A percentile compares a stretch with the other conserved stretches of the same genome.
These are phyloP conservation scores for Seriola dumerili DNA, from an alignment of 2,113 vertebrate genomes.

Conservation along the genomic window DNA sequence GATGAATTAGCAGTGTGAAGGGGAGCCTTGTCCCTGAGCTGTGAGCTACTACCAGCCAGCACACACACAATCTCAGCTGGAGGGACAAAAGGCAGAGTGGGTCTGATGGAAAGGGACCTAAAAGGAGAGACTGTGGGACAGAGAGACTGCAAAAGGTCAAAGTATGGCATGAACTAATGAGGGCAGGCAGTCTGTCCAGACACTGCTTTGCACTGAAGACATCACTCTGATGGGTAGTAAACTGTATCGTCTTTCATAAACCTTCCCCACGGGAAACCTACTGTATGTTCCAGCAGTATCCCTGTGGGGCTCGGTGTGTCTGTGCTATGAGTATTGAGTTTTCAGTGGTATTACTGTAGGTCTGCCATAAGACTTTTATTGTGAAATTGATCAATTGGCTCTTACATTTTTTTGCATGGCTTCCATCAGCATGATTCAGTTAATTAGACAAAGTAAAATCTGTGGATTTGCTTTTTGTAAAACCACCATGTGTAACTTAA, in stretches of 20 bases:
- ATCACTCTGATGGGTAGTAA: constrained; percentile 50
- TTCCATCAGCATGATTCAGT: background rate
- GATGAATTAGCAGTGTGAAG: constrained; percentile 79
- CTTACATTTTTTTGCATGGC: too few species aligned
- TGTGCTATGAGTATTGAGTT: background rate
- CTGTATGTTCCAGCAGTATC: background rate
- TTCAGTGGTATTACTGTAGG: background rate
- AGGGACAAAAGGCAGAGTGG: constrained; percentile 61
- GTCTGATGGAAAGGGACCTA: constrained; percentile 51
- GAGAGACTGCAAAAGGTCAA: constrained; percentile 65
- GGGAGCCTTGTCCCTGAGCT: constrained; percentile 75
- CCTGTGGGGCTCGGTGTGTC: background rate
- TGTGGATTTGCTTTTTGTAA: constrained; percentile 7
- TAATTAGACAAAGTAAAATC: constrained; percentile 10
- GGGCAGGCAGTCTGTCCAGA: constrained; percentile 48
- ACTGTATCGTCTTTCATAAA: constrained; percentile 36
- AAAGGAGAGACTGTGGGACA: constrained; percentile 39
- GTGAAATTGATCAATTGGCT: background rate
- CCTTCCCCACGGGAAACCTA: background rate
- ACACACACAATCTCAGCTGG: constrained; percentile 38
- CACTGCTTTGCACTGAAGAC: constrained; percentile 17
- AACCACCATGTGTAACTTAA: constrained; percentile 16
- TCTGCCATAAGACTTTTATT: background rate
- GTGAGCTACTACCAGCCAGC: constrained; percentile 44
- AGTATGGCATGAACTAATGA: constrained; percentile 67